Evolutionary conservation across 2,888 invertebrate genomes (phyloP).

Genomic region (Chalcis sispes): DNA sequence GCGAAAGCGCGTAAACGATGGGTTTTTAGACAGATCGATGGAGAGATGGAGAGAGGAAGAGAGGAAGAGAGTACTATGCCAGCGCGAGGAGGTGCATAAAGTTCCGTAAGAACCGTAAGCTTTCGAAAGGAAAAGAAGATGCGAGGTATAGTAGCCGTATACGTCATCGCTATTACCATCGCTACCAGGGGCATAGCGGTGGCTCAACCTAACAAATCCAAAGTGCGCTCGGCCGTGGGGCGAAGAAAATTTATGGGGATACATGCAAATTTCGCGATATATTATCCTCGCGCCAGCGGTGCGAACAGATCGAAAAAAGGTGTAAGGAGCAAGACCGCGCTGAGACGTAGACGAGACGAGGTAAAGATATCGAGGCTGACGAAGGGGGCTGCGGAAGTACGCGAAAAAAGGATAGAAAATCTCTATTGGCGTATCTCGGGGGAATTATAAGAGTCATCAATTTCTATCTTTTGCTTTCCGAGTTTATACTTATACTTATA

Average conservation of each 20-base stretch:
- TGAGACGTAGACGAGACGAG: no score
- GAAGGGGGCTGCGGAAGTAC: background rate
- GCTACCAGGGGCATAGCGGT: no score
- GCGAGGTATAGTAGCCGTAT: no score
- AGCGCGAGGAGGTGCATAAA: constrained; percentile 16
- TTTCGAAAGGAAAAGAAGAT: no score
- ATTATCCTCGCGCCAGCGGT: constrained; percentile 61
- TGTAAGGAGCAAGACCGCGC: constrained; percentile 41
- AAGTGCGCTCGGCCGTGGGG: constrained; percentile 61
- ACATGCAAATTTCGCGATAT: constrained; percentile 70
- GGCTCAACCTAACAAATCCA: constrained; percentile 60
- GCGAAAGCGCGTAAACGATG: constrained; percentile 34
- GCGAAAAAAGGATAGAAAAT: constrained; percentile 24
- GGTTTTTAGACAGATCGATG: constrained; percentile 26
- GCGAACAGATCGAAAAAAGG: constrained; percentile 32
- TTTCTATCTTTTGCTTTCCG: constrained; percentile 65
- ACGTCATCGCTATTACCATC: no score
- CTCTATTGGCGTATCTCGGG: constrained; percentile 7
- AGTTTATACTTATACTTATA: no score
- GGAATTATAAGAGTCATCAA: constrained; percentile 68
- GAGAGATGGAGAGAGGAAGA: no score
- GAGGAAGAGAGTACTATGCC: no score
- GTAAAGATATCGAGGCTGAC: background rate
- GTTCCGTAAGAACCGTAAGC: constrained; percentile 12
- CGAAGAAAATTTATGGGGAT: constrained; percentile 63